Percentiles rank a stretch among this genome's conserved stretches.
Evolutionary conservation across 2,113 vertebrate genomes (phyloP).

Genomic region (Tichodroma muraria): DNA sequence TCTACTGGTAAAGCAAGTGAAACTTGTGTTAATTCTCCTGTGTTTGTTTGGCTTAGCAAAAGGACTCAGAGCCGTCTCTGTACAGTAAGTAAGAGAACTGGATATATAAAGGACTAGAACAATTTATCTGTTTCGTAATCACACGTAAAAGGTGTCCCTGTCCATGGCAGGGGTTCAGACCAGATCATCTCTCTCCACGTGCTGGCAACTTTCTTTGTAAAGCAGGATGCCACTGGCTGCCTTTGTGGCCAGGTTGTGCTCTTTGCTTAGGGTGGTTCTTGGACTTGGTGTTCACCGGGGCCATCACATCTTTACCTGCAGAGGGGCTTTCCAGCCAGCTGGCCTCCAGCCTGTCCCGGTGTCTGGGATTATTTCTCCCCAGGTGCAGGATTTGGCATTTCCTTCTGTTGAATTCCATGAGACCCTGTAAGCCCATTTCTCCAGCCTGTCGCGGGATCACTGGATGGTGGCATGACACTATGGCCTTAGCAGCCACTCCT

Average conservation of each 20-base stretch:
- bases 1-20: not conserved
- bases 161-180: not conserved
- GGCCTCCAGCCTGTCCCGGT: not conserved
- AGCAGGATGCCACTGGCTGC: not conserved
- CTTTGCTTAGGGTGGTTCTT: not conserved
- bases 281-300: not conserved
- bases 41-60: not conserved
- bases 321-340: not conserved
- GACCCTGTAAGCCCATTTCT: not conserved
- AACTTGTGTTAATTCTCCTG: not conserved
- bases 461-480: not conserved
- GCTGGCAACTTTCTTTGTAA: not conserved
- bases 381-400: not conserved
- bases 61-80: not conserved
- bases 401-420: not conserved
- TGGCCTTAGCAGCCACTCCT: not conserved
- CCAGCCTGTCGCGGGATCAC: fast-evolving
- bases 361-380: not conserved
- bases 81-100: not conserved
- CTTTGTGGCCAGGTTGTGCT: not conserved
- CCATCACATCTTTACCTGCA: not conserved
- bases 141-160: not conserved
- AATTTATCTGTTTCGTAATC: not conserved
- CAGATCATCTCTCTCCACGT: not conserved
- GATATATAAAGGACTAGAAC: not conserved